A percentile compares a stretch with the other conserved stretches of the same genome.
phyloP scores from a whole-genome alignment of 2,797 vertebrate species.

The Taeniopygia guttata region DNA sequence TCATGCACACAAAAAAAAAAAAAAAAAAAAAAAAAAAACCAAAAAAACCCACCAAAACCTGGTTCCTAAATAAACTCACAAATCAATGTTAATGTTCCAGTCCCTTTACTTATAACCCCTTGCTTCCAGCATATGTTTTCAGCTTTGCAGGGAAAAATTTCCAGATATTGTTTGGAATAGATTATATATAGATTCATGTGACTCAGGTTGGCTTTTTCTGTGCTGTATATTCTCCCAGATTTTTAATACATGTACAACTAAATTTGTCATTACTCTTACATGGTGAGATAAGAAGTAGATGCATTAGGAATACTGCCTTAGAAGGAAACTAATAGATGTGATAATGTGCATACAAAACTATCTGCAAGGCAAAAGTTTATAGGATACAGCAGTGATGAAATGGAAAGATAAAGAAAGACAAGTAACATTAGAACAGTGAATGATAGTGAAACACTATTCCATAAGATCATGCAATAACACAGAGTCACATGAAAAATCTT shows the following conservation, averaged over 20 bases:
- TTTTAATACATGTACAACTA: constrained; percentile 13
- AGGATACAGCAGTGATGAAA: not conserved
- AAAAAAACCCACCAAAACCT: not conserved
- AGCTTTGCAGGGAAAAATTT: not conserved
- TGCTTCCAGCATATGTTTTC: not conserved
- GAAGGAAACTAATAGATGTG: not conserved
- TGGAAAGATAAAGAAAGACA: not conserved
- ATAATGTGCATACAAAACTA: not conserved
- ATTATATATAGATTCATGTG: not conserved
- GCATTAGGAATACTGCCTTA: not conserved
- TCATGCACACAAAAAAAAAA: not conserved
- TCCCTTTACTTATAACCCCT: not conserved
- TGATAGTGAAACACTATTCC: not conserved
- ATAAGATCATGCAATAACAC: not conserved
- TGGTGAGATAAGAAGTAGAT: constrained; percentile 1
- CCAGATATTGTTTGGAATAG: not conserved
- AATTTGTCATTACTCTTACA: constrained; percentile 29
- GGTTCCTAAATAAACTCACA: constrained; percentile 20
- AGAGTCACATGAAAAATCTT: not conserved
- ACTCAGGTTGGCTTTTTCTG: not conserved
- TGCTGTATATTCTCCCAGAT: not conserved
- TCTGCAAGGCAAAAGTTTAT: constrained; percentile 1
- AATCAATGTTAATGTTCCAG: not conserved
- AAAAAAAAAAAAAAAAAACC: not conserved
- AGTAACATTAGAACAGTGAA: not conserved